Percentiles rank a stretch among this genome's conserved stretches.
phyloP scores from a whole-genome alignment of 2,113 vertebrate genomes.

The Podarcis muralis region DNA sequence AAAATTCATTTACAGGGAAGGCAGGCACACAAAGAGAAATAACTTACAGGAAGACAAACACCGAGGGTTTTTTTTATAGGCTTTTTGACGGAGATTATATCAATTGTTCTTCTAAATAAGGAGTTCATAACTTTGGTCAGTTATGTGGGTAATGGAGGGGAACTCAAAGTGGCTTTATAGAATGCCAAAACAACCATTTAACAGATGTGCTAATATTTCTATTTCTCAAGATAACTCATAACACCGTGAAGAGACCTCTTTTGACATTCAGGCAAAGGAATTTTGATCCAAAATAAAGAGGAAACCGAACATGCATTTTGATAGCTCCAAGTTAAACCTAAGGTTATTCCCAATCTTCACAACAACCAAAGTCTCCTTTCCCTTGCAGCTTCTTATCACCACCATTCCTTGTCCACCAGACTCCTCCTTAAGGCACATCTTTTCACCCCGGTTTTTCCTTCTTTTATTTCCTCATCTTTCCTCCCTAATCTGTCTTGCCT shows the following conservation, averaged over 20 bases:
- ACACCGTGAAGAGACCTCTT: neutral
- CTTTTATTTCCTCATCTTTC: neutral
- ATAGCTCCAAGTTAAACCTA: neutral
- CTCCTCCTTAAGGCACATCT: neutral
- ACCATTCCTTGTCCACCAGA: neutral
- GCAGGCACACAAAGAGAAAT: conserved; percentile 25
- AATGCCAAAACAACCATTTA: neutral
- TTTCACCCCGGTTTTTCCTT: neutral
- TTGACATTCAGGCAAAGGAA: neutral
- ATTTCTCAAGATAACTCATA: neutral
- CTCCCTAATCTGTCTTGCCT: neutral
- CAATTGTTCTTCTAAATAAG: conserved; percentile 14
- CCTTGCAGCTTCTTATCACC: neutral
- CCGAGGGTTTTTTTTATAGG: neutral
- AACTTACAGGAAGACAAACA: conserved; percentile 19
- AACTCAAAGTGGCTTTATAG: conserved; percentile 20
- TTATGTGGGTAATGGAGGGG: conserved; percentile 7
- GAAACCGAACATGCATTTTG: neutral
- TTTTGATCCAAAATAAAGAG: neutral
- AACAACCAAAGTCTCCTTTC: neutral
- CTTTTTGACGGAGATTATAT: conserved; percentile 3
- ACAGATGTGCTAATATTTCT: neutral
- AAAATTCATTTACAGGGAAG: conserved; percentile 24
- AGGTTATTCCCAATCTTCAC: neutral
- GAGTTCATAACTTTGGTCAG: conserved; percentile 8